A percentile compares a stretch with the other conserved stretches of the same genome.
phyloP scores from a whole-genome alignment of 2,888 invertebrate genomes.

The Merodon equestris region DNA sequence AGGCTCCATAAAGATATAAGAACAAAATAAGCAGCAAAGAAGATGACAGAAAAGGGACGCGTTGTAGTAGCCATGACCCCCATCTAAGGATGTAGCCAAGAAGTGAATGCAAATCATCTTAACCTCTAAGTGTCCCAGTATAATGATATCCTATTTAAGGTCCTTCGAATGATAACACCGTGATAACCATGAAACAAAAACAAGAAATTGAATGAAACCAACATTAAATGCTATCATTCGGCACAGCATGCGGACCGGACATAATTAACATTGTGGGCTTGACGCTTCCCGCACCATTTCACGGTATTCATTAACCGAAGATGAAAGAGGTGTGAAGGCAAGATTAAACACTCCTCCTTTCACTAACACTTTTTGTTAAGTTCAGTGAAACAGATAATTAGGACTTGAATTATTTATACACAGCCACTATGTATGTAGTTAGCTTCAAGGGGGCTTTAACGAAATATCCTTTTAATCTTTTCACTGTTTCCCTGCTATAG shows the following conservation, averaged over 20 bases:
- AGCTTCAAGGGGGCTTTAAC: no score
- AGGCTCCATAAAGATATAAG: no score
- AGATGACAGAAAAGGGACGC: neutral
- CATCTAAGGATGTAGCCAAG: neutral
- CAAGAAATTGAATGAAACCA: no score
- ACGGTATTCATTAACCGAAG: conserved; percentile 51
- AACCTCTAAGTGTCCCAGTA: conserved; percentile 45
- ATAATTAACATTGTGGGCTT: conserved; percentile 53
- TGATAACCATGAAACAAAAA: conserved; percentile 48
- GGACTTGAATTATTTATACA: conserved; percentile 41
- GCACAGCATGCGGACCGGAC: conserved; percentile 52
- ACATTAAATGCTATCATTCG: no score
- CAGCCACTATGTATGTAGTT: no score
- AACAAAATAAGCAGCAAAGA: no score
- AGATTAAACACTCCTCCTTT: no score
- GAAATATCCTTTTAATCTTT: no score
- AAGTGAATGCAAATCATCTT: conserved; percentile 52
- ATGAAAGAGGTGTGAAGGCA: conserved; percentile 49
- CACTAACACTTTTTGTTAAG: conserved; percentile 30
- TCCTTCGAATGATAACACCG: conserved; percentile 35
- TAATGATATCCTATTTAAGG: conserved; percentile 28
- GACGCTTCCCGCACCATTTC: conserved; percentile 49
- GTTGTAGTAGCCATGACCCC: neutral
- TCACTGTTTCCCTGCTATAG: no score
- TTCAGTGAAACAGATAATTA: no score